Percentiles rank a stretch among this genome's conserved stretches.
Conservation (phyloP, 2,797 vertebrate species). For the Dendrocincla tyrannina region DNA sequence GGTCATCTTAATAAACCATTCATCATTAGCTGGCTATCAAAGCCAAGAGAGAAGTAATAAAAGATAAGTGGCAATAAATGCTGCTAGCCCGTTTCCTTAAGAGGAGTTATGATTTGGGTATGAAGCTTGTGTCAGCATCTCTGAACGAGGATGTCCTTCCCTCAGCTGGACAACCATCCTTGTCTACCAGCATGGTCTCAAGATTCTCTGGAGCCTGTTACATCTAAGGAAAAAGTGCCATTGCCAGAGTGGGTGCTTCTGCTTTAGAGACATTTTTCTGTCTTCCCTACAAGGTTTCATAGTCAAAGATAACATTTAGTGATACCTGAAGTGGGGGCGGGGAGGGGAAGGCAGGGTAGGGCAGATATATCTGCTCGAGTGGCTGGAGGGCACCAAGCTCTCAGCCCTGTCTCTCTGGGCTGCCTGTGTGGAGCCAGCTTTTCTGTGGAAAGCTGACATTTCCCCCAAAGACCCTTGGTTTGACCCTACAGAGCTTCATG, state of each 20-base stretch:
- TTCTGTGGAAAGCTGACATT: background rate
- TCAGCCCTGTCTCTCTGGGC: background rate
- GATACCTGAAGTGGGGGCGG: accelerated
- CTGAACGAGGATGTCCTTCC: background rate
- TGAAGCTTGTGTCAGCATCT: background rate
- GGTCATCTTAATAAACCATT: background rate
- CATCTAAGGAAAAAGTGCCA: background rate
- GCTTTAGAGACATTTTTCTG: background rate
- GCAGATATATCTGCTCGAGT: background rate
- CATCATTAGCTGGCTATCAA: background rate
- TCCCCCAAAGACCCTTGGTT: background rate
- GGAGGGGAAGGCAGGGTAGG: background rate
- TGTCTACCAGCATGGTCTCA: background rate
- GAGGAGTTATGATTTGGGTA: background rate
- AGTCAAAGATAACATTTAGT: background rate
- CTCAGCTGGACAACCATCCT: background rate
- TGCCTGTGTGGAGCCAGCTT: background rate
- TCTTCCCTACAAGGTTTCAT: background rate
- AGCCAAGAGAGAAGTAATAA: background rate
- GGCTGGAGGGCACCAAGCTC: background rate
- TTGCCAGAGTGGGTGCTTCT: background rate
- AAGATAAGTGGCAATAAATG: slow-evolving; percentile 2
- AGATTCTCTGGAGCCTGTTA: background rate
- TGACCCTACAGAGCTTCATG: background rate
- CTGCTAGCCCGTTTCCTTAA: background rate